Conservation (phyloP, 2,888 invertebrate species). For the Agrotis ipsilon region DNA sequence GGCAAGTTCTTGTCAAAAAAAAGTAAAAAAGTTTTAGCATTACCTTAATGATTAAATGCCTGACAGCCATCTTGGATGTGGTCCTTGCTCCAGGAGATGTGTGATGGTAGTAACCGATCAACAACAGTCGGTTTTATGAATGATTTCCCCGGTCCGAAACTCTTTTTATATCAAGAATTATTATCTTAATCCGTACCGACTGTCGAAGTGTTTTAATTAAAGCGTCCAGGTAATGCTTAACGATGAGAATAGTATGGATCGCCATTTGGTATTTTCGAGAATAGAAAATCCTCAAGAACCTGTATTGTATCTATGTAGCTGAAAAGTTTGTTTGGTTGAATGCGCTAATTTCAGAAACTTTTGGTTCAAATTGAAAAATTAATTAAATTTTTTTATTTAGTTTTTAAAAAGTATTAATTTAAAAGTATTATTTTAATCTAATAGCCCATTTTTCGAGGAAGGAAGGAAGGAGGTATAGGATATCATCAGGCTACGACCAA, state of each 20-base stretch:
- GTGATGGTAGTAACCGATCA: conserved; percentile 36
- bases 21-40: not conserved
- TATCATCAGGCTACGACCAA: too few relatives aligned
- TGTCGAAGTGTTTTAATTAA: conserved; percentile 79
- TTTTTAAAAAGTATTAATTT: too few relatives aligned
- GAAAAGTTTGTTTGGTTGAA: too few relatives aligned
- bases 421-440: too few relatives aligned
- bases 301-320: too few relatives aligned
- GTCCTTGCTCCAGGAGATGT: not conserved
- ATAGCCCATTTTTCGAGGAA: too few relatives aligned
- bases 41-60: conserved; percentile 67
- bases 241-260: conserved; percentile 69
- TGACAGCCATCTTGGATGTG: conserved; percentile 54
- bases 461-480: too few relatives aligned
- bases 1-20: not conserved
- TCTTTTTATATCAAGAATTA: conserved; percentile 81
- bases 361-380: too few relatives aligned
- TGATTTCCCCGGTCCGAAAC: conserved; percentile 54
- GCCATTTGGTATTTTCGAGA: not conserved
- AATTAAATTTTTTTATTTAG: too few relatives aligned
- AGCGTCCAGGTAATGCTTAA: conserved; percentile 72
- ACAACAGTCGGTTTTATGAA: conserved; percentile 68
- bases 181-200: conserved; percentile 77
- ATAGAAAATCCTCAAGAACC: too few relatives aligned
- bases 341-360: too few relatives aligned